These are phyloP conservation scores for Drosophila bunnanda DNA, from an alignment of 2,888 invertebrate species.

Conservation along the genomic window DNA sequence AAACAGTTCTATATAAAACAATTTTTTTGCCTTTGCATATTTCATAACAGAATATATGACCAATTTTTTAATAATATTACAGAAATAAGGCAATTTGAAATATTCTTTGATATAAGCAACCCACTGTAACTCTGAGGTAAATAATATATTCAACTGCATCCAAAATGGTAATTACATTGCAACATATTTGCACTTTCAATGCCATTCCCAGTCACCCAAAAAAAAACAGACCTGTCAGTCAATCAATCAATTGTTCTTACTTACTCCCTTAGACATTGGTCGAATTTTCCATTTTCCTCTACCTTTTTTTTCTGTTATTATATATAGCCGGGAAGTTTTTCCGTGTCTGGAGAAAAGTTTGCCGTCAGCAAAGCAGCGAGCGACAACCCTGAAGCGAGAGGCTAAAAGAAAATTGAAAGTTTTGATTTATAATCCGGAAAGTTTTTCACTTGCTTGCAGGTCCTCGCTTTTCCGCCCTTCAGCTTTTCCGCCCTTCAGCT, in stretches of 20 bases:
- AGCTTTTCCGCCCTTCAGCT: slow-evolving; percentile 5
- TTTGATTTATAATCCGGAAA: slow-evolving; percentile 79
- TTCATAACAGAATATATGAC: no score
- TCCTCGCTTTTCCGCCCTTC: slow-evolving; percentile 10
- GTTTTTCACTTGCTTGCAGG: slow-evolving; percentile 55
- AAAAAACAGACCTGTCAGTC: slow-evolving; percentile 52
- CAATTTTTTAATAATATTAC: not conserved
- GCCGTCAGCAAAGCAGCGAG: slow-evolving; percentile 50
- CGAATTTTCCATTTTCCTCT: slow-evolving; percentile 8
- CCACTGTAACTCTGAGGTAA: not conserved
- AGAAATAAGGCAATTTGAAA: not conserved
- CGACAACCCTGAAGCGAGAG: slow-evolving; percentile 29
- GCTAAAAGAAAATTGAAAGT: slow-evolving; percentile 74
- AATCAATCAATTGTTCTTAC: slow-evolving; percentile 63
- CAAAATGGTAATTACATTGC: slow-evolving; percentile 35
- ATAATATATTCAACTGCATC: slow-evolving; percentile 3
- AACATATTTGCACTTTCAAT: slow-evolving; percentile 38
- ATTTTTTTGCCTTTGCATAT: no score
- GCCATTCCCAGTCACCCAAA: slow-evolving; percentile 13
- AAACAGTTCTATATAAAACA: no score
- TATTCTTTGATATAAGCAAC: not conserved
- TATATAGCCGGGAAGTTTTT: slow-evolving; percentile 28
- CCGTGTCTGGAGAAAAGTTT: slow-evolving; percentile 58
- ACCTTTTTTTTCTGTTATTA: not conserved
- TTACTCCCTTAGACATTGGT: slow-evolving; percentile 39